Evolutionary conservation across 2,113 vertebrate genomes (phyloP).

Genomic region (Catharus minimus): DNA sequence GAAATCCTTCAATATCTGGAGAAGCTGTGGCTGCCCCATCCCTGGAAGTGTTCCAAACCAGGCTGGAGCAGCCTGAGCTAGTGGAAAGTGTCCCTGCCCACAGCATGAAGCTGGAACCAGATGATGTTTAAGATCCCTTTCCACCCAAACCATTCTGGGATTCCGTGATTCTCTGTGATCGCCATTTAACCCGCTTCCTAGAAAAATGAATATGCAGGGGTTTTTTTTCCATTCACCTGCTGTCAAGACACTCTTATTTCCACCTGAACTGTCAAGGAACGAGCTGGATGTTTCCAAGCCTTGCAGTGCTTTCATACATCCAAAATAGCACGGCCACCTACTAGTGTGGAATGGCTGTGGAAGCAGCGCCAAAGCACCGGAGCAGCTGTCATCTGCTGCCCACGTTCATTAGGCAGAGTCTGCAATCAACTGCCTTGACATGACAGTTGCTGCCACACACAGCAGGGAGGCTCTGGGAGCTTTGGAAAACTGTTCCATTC

Average conservation of each 20-base stretch:
- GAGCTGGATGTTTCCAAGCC: slow-evolving; percentile 19
- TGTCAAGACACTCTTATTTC: neutral
- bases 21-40: neutral
- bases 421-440: neutral
- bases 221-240: neutral
- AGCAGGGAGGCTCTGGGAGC: neutral
- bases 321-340: slow-evolving; percentile 3
- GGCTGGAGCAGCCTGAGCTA: neutral
- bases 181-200: neutral
- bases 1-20: neutral
- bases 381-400: slow-evolving; percentile 31
- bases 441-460: neutral
- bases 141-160: neutral
- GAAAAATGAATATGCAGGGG: fast-evolving
- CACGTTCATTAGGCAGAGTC: neutral
- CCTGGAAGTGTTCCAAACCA: neutral
- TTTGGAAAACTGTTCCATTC: neutral
- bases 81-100: neutral
- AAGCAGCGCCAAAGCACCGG: neutral
- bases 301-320: neutral
- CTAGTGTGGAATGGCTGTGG: neutral
- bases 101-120: neutral
- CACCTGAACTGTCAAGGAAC: neutral
- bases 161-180: neutral
- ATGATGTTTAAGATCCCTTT: neutral